phyloP scores from a whole-genome alignment of 2,797 vertebrate species.

The Potorous gilbertii region DNA sequence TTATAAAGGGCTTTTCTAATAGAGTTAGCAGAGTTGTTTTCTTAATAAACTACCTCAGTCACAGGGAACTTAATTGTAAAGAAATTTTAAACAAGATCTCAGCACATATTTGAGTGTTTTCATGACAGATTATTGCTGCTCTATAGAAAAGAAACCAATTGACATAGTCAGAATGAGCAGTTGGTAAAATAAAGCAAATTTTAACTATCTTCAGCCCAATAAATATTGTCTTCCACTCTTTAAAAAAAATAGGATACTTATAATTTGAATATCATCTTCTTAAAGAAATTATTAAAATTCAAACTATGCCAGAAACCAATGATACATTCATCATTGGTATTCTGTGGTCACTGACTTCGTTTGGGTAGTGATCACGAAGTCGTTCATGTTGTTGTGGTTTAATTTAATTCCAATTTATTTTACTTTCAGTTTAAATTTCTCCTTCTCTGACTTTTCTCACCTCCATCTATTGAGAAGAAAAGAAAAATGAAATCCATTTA shows the following conservation, averaged over 20 bases:
- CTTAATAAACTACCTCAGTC: neutral
- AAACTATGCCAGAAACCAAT: constrained; percentile 24
- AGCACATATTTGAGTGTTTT: neutral
- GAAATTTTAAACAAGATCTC: neutral
- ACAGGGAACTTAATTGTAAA: neutral
- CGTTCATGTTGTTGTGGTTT: neutral
- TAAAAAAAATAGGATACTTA: neutral
- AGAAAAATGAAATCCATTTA: neutral
- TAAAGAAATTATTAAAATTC: constrained; percentile 11
- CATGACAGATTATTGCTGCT: neutral
- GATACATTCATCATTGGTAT: constrained; percentile 10
- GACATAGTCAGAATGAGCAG: neutral
- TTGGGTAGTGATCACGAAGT: neutral
- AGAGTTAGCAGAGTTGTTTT: neutral
- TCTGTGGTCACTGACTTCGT: constrained; percentile 23
- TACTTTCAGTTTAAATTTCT: neutral
- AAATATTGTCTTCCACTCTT: neutral
- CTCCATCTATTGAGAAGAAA: neutral
- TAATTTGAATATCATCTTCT: neutral
- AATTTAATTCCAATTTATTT: neutral
- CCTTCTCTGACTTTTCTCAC: neutral
- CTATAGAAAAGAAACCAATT: neutral
- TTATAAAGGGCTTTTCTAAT: neutral
- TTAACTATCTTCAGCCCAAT: neutral
- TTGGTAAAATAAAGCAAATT: neutral